phyloP scores from a whole-genome alignment of 1,140 invertebrate species.

The Orchesella cincta region DNA sequence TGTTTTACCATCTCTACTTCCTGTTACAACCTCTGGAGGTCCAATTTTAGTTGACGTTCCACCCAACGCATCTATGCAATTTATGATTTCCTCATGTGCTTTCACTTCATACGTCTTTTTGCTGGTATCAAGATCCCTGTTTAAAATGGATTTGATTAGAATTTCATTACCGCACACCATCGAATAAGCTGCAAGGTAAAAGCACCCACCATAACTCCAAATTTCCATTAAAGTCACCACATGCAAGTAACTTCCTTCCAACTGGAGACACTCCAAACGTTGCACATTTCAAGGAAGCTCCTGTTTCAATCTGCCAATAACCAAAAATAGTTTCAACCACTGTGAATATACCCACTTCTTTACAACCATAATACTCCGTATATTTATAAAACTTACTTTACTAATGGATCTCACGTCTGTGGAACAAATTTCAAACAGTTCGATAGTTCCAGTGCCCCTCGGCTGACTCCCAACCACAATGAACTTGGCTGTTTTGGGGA shows the following conservation, averaged over 20 bases:
- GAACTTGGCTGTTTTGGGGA: constrained; percentile 89
- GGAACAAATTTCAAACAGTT: constrained; percentile 80
- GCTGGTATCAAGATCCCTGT: constrained; percentile 76
- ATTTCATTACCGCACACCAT: not conserved
- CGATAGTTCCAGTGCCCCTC: constrained; percentile 77
- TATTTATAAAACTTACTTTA: constrained; percentile 58
- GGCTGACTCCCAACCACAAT: constrained; percentile 82
- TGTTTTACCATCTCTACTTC: constrained; percentile 79
- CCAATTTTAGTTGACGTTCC: constrained; percentile 79
- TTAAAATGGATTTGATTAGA: not conserved
- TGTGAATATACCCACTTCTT: too few relatives aligned
- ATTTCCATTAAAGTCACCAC: constrained; percentile 87
- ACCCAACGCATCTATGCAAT: constrained; percentile 89
- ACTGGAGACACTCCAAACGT: constrained; percentile 85
- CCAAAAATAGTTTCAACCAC: not conserved
- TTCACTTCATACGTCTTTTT: constrained; percentile 76
- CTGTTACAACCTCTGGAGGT: constrained; percentile 91
- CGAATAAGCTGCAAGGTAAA: not conserved
- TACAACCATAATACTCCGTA: too few relatives aligned
- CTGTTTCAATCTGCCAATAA: constrained; percentile 66
- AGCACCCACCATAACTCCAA: constrained; percentile 74
- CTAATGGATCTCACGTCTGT: constrained; percentile 72
- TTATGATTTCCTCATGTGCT: constrained; percentile 86
- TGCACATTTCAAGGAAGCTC: constrained; percentile 85
- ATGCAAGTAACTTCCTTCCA: constrained; percentile 77